A percentile compares a stretch with the other conserved stretches of the same genome.
Conservation (phyloP, 2,797 vertebrate species). For the Taenioides sp. region DNA sequence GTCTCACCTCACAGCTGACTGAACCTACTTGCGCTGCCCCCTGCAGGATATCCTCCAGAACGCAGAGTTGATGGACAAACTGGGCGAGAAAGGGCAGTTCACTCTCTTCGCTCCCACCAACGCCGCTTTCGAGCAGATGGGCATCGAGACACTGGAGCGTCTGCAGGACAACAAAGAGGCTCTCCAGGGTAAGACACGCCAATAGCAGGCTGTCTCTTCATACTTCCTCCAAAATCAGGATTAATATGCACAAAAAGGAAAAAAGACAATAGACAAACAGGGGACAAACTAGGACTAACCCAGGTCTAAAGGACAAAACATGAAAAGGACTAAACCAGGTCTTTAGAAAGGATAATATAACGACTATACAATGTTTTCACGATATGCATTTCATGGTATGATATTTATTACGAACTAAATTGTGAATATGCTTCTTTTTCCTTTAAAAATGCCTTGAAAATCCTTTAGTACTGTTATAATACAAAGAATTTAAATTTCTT, state of each 20-base stretch:
- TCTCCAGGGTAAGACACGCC: slow-evolving; percentile 82
- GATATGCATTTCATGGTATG: too few species aligned
- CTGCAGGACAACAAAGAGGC: slow-evolving; percentile 85
- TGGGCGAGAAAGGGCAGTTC: slow-evolving; percentile 87
- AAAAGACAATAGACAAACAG: neutral
- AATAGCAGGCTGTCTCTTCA: neutral
- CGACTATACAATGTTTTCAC: too few species aligned
- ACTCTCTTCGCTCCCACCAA: slow-evolving; percentile 97
- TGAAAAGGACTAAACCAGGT: too few species aligned
- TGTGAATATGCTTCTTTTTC: too few species aligned
- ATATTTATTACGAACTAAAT: too few species aligned
- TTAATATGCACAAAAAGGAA: neutral
- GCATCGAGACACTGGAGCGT: slow-evolving; percentile 82
- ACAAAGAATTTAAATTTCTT: too few species aligned
- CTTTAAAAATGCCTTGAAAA: too few species aligned
- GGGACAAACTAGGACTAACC: too few species aligned
- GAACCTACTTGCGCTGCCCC: slow-evolving; percentile 2
- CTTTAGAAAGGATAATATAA: too few species aligned
- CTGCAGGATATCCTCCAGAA: slow-evolving; percentile 81
- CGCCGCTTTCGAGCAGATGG: slow-evolving; percentile 88
- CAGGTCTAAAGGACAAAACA: too few species aligned
- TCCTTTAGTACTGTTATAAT: too few species aligned
- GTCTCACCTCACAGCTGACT: neutral
- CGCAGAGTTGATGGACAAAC: slow-evolving; percentile 80
- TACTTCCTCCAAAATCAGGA: neutral